Conservation (phyloP, 2,888 invertebrate species). For the Ypsolopha sequella region DNA sequence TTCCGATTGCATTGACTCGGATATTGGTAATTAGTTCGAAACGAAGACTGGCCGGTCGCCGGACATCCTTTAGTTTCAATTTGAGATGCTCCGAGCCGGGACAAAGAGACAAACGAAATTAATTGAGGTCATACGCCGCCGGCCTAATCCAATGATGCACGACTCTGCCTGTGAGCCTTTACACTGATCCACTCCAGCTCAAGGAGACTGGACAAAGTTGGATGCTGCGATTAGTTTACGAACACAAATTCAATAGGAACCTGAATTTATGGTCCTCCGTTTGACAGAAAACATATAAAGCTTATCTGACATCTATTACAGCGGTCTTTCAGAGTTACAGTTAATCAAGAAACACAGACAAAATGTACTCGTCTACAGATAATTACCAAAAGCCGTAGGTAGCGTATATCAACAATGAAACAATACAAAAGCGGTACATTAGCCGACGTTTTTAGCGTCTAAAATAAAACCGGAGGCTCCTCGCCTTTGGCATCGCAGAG, state of each 20-base stretch:
- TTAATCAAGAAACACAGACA: too few relatives aligned
- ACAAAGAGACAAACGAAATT: constrained; percentile 66
- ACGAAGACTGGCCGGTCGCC: constrained; percentile 41
- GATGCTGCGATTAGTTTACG: not conserved
- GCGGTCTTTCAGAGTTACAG: too few relatives aligned
- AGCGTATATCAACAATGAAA: not conserved
- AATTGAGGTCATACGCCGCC: constrained; percentile 54
- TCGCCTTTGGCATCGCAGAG: constrained; percentile 32
- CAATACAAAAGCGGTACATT: constrained; percentile 2
- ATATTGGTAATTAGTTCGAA: constrained; percentile 53
- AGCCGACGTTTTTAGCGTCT: constrained; percentile 2
- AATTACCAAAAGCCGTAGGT: not conserved
- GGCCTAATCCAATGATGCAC: constrained; percentile 50
- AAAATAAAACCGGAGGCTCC: constrained; percentile 8
- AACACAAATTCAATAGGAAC: not conserved
- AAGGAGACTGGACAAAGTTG: not conserved
- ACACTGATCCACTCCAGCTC: constrained; percentile 17
- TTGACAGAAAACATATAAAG: not conserved
- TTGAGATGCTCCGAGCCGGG: constrained; percentile 24
- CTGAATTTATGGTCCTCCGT: not conserved
- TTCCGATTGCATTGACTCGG: constrained; percentile 15
- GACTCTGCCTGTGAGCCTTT: constrained; percentile 26
- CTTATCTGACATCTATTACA: not conserved
- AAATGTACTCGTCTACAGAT: not conserved
- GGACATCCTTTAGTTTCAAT: constrained; percentile 49